Base-by-base conservation (phyloP, 2,888 invertebrate species). In the Netelia fuscicornis region DNA sequence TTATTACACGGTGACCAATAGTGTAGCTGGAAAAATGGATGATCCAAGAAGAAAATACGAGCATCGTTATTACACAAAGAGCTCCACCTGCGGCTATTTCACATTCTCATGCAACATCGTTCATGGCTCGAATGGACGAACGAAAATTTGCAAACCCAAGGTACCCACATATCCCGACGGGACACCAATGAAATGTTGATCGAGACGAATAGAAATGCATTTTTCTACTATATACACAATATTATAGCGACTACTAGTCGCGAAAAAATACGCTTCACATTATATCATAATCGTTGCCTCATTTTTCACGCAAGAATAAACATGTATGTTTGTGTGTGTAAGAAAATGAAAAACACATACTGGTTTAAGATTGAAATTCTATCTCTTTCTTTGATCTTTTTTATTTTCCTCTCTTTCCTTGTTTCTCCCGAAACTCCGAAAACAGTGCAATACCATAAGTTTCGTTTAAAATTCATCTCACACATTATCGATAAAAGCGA, bases 71-170 rank as follows among this genome's bases (percentile, higher is more conserved):
- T 98, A 97, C 90, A 97, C 97, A 0, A 98, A 98, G 93, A 97
- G 97, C 9, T 97, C 97, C 1, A 97, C 97, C 1, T 98, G 98
- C 92, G 98, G 98, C 9, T 97, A 97, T 91, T 97, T 98, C 88
- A 97, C 97, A 1, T 98, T 98, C 92, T 96, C 97, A 0, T 98
- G 98, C 91, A 97, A 97, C 71, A 96, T 97, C 91, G 97, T 97
- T 0, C 96, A 96, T 89, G 96, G 97, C 11, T 96, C 96, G 0
- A 97, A 97, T 91, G 97, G 97, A 13, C 96, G 96, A 88, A 97
- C 96, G 88, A 97, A 97, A 93, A 96, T 97, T 79, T 98, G 98
- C 92, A 96, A 96, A 89, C 98, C 98, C 0, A 97, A 97, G 93
- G 95, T 96, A 71, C 97, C 97, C 64, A 96, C 96, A 1, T 96